Percentiles rank a stretch among this genome's conserved stretches.
phyloP scores from a whole-genome alignment of 37 sponge, comb jelly and placozoan genomes.

The Cliona cf. orientalis region DNA sequence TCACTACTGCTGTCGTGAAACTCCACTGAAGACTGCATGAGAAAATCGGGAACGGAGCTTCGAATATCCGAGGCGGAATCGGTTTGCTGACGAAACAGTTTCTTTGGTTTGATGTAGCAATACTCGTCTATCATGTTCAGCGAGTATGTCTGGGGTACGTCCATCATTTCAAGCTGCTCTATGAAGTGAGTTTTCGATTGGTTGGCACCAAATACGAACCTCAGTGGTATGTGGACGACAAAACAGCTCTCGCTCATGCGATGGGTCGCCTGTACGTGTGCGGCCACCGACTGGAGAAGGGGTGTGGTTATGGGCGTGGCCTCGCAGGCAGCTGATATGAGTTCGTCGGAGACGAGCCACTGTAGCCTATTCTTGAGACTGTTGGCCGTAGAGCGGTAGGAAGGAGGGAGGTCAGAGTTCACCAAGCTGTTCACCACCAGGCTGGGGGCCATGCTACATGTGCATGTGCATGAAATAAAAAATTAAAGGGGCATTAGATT shows the following conservation, averaged over 20 bases:
- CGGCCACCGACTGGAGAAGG: slow-evolving; percentile 41
- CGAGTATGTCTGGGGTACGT: slow-evolving; percentile 6
- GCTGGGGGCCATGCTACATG: not conserved
- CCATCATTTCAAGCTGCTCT: slow-evolving; percentile 41
- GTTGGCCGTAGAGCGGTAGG: slow-evolving; percentile 3
- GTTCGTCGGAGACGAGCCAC: slow-evolving; percentile 69
- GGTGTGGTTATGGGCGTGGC: slow-evolving; percentile 11
- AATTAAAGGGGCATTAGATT: too few relatives aligned
- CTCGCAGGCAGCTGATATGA: slow-evolving; percentile 31
- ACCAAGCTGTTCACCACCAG: not conserved
- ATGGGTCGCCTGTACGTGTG: slow-evolving; percentile 49
- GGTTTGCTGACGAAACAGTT: too few relatives aligned
- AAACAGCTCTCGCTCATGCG: slow-evolving; percentile 28
- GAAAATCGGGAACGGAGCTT: too few relatives aligned
- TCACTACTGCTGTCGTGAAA: too few relatives aligned
- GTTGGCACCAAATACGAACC: slow-evolving; percentile 69
- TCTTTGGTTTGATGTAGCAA: slow-evolving; percentile 41
- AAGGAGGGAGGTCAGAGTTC: not conserved
- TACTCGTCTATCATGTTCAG: slow-evolving; percentile 19
- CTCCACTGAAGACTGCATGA: too few relatives aligned
- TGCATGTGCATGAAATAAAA: not conserved
- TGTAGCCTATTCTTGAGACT: slow-evolving; percentile 27
- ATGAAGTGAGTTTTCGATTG: slow-evolving; percentile 54
- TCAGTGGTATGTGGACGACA: slow-evolving; percentile 17
- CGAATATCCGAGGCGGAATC: too few relatives aligned